Evolutionary conservation across 2,797 vertebrate genomes (phyloP).

Genomic region (Alfaro cultratus): DNA sequence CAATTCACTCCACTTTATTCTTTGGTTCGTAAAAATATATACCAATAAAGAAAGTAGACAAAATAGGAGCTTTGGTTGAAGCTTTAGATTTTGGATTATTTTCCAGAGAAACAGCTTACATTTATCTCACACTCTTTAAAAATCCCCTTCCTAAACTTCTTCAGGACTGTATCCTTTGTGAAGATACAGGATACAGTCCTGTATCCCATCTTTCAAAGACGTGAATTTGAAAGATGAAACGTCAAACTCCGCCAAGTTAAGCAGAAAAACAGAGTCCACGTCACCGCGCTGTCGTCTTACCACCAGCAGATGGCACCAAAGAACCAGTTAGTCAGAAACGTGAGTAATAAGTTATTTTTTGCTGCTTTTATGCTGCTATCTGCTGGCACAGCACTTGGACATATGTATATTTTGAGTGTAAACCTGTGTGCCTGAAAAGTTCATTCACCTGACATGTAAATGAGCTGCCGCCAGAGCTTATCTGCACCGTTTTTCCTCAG

Average conservation of each 20-base stretch:
- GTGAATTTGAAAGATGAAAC: background rate
- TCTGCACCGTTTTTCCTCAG: slow-evolving; percentile 16
- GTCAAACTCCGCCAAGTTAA: background rate
- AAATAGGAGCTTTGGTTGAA: background rate
- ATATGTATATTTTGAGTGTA: background rate
- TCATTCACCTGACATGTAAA: background rate
- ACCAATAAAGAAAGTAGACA: background rate
- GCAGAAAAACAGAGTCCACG: background rate
- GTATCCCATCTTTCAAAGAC: background rate
- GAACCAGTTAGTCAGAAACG: background rate
- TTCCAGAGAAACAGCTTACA: background rate
- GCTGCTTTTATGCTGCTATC: background rate
- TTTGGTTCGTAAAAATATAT: background rate
- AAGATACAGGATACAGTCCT: too few relatives aligned
- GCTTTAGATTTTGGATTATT: background rate
- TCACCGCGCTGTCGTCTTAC: background rate
- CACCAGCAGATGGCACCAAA: slow-evolving; percentile 51
- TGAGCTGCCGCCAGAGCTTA: background rate
- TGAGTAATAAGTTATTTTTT: background rate
- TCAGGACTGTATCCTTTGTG: background rate
- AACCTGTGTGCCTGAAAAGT: background rate
- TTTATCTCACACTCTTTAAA: background rate
- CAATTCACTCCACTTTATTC: background rate
- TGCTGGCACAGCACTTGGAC: background rate
- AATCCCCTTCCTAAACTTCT: background rate